Evolutionary conservation across 2,888 invertebrate species (phyloP).

Genomic region (Hirtodrosophila trivittata): DNA sequence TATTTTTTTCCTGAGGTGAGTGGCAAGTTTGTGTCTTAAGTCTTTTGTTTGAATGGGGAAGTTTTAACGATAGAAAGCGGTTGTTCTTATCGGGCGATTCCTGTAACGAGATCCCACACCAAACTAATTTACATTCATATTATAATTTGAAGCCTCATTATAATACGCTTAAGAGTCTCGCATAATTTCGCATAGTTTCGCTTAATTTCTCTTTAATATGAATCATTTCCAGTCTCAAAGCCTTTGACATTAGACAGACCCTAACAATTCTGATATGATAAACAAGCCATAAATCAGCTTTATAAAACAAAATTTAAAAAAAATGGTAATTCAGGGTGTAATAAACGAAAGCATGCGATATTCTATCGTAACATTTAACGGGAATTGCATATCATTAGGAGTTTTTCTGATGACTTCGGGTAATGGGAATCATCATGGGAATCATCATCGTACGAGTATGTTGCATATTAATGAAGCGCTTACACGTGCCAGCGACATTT

Average conservation of each 20-base stretch:
- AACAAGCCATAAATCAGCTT: slow-evolving; percentile 31
- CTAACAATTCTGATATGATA: slow-evolving; percentile 17
- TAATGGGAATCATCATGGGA: neutral
- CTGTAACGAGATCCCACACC: too few relatives aligned
- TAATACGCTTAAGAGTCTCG: too few relatives aligned
- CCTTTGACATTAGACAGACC: neutral
- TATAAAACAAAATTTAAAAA: too few relatives aligned
- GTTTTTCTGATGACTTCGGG: slow-evolving; percentile 9
- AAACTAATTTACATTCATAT: too few relatives aligned
- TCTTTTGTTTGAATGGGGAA: slow-evolving; percentile 36
- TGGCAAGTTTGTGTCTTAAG: slow-evolving; percentile 44
- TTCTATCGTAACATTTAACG: slow-evolving; percentile 13
- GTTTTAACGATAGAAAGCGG: neutral
- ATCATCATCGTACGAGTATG: slow-evolving; percentile 4
- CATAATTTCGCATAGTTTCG: neutral
- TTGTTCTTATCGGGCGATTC: too few relatives aligned
- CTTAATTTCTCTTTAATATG: slow-evolving; percentile 8
- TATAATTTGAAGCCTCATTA: too few relatives aligned
- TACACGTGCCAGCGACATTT: slow-evolving; percentile 61
- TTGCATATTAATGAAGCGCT: slow-evolving; percentile 69
- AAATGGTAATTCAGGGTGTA: slow-evolving; percentile 12
- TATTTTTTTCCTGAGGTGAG: slow-evolving; percentile 3
- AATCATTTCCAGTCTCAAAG: slow-evolving; percentile 5
- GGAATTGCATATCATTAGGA: slow-evolving; percentile 24
- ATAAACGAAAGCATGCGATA: slow-evolving; percentile 38